phyloP scores from a whole-genome alignment of 2,888 invertebrate genomes.

The Matsumyia berberina region DNA sequence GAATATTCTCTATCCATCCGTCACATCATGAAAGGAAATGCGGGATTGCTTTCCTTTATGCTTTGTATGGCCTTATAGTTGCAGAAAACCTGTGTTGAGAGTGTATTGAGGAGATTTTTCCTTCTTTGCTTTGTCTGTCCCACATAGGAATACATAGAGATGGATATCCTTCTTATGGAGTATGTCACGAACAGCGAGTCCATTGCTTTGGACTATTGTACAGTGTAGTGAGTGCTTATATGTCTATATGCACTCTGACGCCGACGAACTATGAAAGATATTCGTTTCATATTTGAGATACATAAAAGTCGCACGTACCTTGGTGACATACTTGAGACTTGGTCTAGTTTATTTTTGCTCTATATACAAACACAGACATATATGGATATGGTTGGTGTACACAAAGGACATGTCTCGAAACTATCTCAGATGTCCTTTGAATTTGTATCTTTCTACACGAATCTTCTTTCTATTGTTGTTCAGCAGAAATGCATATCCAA shows the following conservation, averaged over 20 bases:
- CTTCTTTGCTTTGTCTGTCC: constrained; percentile 68
- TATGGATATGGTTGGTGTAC: constrained; percentile 14
- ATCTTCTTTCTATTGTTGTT: constrained; percentile 58
- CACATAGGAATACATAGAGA: constrained; percentile 43
- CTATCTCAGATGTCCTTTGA: constrained; percentile 72
- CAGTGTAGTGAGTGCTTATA: constrained; percentile 33
- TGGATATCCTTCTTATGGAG: constrained; percentile 57
- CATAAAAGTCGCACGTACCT: constrained; percentile 32
- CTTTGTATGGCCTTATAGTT: constrained; percentile 65
- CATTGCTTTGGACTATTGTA: constrained; percentile 69
- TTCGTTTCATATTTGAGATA: constrained; percentile 54
- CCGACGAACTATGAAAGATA: constrained; percentile 33
- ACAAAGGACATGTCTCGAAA: constrained; percentile 61
- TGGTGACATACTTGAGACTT: constrained; percentile 71
- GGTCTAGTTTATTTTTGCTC: constrained; percentile 61
- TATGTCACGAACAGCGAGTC: constrained; percentile 72
- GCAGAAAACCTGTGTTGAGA: constrained; percentile 59
- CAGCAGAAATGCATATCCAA: constrained; percentile 27
- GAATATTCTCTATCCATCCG: constrained; percentile 65
- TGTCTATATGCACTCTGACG: constrained; percentile 18
- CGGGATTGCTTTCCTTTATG: constrained; percentile 73
- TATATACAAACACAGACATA: constrained; percentile 10
- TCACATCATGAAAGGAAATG: constrained; percentile 74
- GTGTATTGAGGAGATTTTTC: constrained; percentile 34
- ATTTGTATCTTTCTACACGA: constrained; percentile 54